Conservation (phyloP, 1,140 invertebrate genomes). For the Drosophila novamexicana region DNA sequence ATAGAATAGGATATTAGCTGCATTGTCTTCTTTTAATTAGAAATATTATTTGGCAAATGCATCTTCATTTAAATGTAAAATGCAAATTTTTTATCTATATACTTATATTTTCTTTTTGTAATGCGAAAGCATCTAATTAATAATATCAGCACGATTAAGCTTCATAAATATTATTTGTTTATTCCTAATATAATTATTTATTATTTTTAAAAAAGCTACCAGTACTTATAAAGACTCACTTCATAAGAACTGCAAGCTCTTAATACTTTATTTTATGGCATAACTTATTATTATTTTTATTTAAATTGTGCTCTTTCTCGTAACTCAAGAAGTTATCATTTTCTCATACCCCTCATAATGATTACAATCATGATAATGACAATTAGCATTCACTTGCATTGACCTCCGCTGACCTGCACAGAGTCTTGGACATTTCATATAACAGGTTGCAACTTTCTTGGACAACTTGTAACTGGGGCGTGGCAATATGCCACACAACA, state of each 20-base stretch:
- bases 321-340: background rate
- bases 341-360: background rate
- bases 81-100: no score
- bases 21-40: no score
- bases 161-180: no score
- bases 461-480: conserved; percentile 30
- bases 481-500: conserved; percentile 6
- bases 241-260: background rate
- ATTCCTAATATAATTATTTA: no score
- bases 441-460: conserved; percentile 27
- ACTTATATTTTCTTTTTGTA: no score
- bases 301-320: background rate
- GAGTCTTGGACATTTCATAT: conserved; percentile 7
- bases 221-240: no score
- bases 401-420: conserved; percentile 10
- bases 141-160: no score
- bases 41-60: no score
- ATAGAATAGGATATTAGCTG: no score
- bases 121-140: no score
- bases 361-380: background rate
- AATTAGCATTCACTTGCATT: conserved; percentile 5
- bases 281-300: background rate
- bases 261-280: background rate
- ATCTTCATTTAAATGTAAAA: no score
- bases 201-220: no score